These are phyloP conservation scores for Rafetus swinhoei DNA, from an alignment of 2,113 vertebrate genomes.

Conservation along the genomic window DNA sequence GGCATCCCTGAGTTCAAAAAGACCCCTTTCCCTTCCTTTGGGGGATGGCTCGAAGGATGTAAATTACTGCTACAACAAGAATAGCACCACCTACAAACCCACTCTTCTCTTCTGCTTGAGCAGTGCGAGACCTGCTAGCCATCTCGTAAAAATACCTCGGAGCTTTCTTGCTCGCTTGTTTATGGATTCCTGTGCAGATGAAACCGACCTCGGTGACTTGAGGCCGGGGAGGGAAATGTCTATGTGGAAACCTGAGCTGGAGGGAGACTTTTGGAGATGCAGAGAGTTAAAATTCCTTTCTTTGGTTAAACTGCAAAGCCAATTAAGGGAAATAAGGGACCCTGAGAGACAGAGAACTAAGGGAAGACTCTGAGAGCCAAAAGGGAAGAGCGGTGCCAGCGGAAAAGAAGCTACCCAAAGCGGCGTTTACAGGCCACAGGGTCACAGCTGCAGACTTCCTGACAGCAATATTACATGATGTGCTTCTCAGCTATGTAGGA, in stretches of 20 bases:
- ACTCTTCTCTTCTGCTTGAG: conserved; percentile 59
- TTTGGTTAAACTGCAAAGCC: background rate
- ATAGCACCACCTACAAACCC: conserved; percentile 59
- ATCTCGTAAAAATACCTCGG: conserved; percentile 57
- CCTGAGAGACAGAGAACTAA: background rate
- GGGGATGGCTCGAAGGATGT: conserved; percentile 37
- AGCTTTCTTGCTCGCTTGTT: conserved; percentile 52
- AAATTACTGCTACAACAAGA: conserved; percentile 59
- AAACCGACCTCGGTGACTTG: conserved; percentile 27
- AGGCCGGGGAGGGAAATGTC: background rate
- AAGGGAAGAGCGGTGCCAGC: conserved; percentile 8
- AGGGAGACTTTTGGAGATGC: conserved; percentile 20
- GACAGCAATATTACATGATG: background rate
- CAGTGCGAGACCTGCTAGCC: conserved; percentile 58
- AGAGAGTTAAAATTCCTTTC: conserved; percentile 8
- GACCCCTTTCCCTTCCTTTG: background rate
- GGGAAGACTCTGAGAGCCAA: background rate
- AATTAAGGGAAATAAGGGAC: conserved; percentile 23
- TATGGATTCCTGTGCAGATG: conserved; percentile 34
- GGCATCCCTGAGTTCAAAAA: background rate
- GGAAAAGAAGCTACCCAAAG: conserved; percentile 18
- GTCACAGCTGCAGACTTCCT: conserved; percentile 44
- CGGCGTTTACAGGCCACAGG: conserved; percentile 19
- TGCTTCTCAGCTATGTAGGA: conserved; percentile 12
- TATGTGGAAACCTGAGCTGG: conserved; percentile 29